Evolutionary conservation across 2,113 vertebrate species (phyloP).

Genomic region (Monopterus albus): DNA sequence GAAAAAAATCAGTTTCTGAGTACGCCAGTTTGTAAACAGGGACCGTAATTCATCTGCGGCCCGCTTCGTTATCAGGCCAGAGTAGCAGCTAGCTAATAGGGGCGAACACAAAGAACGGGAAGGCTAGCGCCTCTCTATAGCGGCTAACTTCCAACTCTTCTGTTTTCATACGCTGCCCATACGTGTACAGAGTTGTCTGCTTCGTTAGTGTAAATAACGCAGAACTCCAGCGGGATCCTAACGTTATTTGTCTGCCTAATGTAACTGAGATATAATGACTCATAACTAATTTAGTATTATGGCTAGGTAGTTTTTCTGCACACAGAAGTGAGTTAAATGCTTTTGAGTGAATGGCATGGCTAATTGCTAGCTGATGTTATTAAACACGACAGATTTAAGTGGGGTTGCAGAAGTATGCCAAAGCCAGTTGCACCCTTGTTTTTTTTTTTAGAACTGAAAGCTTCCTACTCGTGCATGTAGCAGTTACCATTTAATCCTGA

Average conservation of each 20-base stretch:
- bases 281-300: not conserved
- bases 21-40: slow-evolving; percentile 62
- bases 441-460: not conserved
- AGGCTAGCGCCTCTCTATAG: slow-evolving; percentile 50
- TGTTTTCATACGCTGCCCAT: slow-evolving; percentile 37
- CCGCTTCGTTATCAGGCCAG: slow-evolving; percentile 61
- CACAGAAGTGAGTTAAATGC: slow-evolving; percentile 20
- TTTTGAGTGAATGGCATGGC: slow-evolving; percentile 31
- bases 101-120: slow-evolving; percentile 78
- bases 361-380: slow-evolving; percentile 50
- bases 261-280: not conserved
- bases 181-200: slow-evolving; percentile 5
- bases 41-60: slow-evolving; percentile 53
- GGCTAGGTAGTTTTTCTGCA: not conserved
- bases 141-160: no score
- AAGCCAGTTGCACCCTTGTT: slow-evolving; percentile 9
- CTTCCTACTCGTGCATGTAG: not conserved
- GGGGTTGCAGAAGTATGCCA: slow-evolving; percentile 46
- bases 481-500: not conserved
- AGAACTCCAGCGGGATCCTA: no score
- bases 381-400: slow-evolving; percentile 57
- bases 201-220: not conserved
- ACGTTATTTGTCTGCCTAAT: rapidly evolving
- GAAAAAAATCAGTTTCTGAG: slow-evolving; percentile 2
- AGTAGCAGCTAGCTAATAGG: slow-evolving; percentile 59